phyloP scores from a whole-genome alignment of 2,888 invertebrate genomes.

The Oligia strigilis region DNA sequence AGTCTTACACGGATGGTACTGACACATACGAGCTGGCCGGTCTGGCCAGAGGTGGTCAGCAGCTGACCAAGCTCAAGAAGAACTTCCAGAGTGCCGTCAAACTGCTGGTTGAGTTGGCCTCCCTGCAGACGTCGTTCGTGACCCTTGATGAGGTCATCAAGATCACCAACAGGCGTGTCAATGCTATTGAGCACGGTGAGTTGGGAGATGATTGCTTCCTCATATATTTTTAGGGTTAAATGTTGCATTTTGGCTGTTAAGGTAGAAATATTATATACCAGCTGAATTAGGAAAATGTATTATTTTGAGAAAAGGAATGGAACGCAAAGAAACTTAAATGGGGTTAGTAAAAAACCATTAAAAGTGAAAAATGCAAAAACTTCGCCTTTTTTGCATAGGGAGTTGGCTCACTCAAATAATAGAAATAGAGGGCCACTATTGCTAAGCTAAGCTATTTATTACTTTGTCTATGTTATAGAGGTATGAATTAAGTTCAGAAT shows the following conservation, averaged over 20 bases:
- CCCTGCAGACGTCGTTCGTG: conserved; percentile 99
- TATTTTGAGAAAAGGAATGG: neutral
- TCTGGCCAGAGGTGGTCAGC: conserved; percentile 99
- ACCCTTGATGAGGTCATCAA: conserved; percentile 99
- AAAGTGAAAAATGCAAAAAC: neutral
- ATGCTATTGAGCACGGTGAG: conserved; percentile 99
- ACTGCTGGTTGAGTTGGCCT: conserved; percentile 98
- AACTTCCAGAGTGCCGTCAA: conserved; percentile 99
- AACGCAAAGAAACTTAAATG: neutral
- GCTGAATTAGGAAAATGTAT: neutral
- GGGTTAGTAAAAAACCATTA: too few species aligned
- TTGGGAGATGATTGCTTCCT: neutral
- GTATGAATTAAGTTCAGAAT: neutral
- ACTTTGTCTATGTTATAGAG: neutral
- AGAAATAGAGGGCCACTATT: neutral
- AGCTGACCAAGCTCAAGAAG: conserved; percentile 98
- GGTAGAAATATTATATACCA: neutral
- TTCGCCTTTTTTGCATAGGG: neutral
- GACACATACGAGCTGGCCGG: conserved; percentile 99
- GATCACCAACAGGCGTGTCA: conserved; percentile 99
- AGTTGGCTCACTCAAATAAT: neutral
- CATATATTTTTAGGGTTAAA: neutral
- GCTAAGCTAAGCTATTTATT: neutral
- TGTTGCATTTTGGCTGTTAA: neutral
- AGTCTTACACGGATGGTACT: conserved; percentile 98